phyloP scores from a whole-genome alignment of 2,888 invertebrate species.

The Mystacides longicornis region DNA sequence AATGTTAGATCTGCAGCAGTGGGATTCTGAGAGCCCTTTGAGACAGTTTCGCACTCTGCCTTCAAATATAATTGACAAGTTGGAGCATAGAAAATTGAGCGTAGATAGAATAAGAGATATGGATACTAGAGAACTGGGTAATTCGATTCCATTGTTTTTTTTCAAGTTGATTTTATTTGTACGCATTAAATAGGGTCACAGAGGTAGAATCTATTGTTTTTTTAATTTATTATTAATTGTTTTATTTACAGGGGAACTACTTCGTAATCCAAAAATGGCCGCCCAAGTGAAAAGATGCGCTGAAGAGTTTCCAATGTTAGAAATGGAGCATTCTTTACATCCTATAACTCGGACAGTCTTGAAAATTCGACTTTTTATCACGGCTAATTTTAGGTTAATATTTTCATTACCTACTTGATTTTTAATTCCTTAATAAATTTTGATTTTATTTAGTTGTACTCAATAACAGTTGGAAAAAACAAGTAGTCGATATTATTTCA shows the following conservation, averaged over 20 bases:
- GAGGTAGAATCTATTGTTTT: neutral
- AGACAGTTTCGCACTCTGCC: conserved; percentile 75
- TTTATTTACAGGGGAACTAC: conserved; percentile 49
- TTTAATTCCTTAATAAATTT: neutral
- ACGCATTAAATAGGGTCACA: neutral
- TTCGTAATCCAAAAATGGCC: conserved; percentile 72
- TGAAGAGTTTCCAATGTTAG: conserved; percentile 75
- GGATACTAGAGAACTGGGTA: conserved; percentile 79
- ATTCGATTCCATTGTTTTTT: conserved; percentile 4
- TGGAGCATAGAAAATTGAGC: conserved; percentile 69
- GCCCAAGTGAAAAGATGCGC: conserved; percentile 73
- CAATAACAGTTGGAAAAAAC: neutral
- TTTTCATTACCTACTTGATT: too few species aligned
- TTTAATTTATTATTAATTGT: neutral
- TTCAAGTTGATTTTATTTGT: neutral
- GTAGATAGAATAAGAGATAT: conserved; percentile 78
- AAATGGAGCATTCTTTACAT: conserved; percentile 78
- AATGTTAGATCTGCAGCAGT: conserved; percentile 87
- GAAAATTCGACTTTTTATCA: conserved; percentile 71
- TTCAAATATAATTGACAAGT: conserved; percentile 70
- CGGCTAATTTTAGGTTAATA: conserved; percentile 57
- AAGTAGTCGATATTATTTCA: neutral
- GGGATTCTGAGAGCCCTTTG: conserved; percentile 82
- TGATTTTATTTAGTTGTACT: too few species aligned
- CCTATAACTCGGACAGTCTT: conserved; percentile 93